These are phyloP conservation scores for Acrocera orbiculus DNA, from an alignment of 2,888 invertebrate species.

Conservation along the genomic window DNA sequence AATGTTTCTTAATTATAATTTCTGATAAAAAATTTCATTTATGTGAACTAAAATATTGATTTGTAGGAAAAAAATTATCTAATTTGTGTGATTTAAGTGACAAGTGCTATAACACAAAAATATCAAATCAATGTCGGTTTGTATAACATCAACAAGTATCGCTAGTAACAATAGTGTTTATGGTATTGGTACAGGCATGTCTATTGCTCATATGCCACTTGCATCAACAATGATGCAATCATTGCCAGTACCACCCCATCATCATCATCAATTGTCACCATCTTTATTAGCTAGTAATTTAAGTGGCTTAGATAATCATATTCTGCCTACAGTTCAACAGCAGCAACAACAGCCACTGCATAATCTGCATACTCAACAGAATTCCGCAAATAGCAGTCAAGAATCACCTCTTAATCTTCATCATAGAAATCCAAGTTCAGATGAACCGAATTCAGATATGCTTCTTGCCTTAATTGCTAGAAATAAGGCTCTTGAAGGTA, in stretches of 20 bases:
- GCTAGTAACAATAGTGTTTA: constrained; percentile 7
- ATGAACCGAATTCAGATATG: constrained; percentile 65
- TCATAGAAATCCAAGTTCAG: constrained; percentile 10
- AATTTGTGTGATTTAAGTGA: too few relatives aligned
- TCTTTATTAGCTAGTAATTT: constrained; percentile 9
- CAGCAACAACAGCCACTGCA: constrained; percentile 6
- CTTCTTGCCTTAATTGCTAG: constrained; percentile 66
- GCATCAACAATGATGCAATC: constrained; percentile 27
- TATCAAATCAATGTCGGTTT: constrained; percentile 17
- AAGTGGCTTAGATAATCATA: constrained; percentile 10
- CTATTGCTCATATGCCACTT: constrained; percentile 13
- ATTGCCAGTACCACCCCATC: constrained; percentile 21
- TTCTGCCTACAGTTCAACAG: constrained; percentile 5
- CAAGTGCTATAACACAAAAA: too few relatives aligned
- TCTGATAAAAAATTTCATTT: too few relatives aligned
- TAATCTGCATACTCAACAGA: constrained; percentile 17
- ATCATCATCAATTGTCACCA: constrained; percentile 7
- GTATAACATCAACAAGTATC: constrained; percentile 14
- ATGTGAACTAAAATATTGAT: too few relatives aligned
- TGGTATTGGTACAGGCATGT: constrained; percentile 9
- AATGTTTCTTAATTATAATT: too few relatives aligned
- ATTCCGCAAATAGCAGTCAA: constrained; percentile 8
- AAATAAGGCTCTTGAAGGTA: constrained; percentile 82
- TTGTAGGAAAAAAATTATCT: too few relatives aligned
- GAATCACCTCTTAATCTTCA: constrained; percentile 11